phyloP scores from a whole-genome alignment of 2,113 vertebrate species.

The Protobothrops mucrosquamatus region DNA sequence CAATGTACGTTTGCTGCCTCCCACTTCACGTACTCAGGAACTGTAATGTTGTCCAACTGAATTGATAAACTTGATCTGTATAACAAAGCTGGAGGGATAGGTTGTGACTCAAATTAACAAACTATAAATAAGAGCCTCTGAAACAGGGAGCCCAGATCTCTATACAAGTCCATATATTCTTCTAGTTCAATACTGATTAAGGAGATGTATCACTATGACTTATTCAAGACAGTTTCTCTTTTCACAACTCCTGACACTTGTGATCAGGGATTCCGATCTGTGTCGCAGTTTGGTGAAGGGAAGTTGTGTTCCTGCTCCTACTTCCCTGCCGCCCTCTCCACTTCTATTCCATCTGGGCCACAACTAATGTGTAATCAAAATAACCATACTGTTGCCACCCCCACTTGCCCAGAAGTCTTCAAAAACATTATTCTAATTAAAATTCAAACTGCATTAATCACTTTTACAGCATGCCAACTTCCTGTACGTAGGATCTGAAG shows the following conservation, averaged over 20 bases:
- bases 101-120: not conserved
- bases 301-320: too few relatives aligned
- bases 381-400: not conserved
- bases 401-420: not conserved
- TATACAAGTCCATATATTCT: not conserved
- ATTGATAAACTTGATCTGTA: not conserved
- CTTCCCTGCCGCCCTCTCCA: not conserved
- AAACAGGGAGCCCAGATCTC: not conserved
- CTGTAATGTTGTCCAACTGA: not conserved
- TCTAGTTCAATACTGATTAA: too few relatives aligned
- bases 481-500: not conserved
- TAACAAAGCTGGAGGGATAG: not conserved
- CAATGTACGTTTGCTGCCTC: not conserved
- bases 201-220: not conserved
- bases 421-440: not conserved
- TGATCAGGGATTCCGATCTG: not conserved
- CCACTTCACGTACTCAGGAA: not conserved
- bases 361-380: slow-evolving; percentile 9
- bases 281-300: not conserved
- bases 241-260: not conserved
- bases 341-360: not conserved
- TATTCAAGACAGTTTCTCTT: not conserved
- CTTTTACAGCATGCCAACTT: slow-evolving; percentile 1
- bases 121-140: not conserved
- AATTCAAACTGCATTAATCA: slow-evolving; percentile 15